Conservation (phyloP, 2,113 vertebrate genomes). For the Centropus bengalensis region DNA sequence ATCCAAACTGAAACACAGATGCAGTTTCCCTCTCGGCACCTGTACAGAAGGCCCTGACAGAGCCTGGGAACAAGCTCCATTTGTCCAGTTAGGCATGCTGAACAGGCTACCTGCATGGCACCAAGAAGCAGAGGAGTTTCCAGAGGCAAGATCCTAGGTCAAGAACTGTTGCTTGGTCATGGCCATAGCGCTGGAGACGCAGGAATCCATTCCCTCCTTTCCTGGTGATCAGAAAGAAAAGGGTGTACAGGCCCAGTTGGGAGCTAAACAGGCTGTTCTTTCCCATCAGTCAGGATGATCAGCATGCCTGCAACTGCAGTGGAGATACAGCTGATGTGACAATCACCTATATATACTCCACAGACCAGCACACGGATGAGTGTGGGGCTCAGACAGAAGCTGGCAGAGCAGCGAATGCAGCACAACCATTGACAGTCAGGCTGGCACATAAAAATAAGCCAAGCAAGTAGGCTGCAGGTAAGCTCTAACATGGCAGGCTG, state of each 20-base stretch:
- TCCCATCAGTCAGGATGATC: background rate
- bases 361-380: background rate
- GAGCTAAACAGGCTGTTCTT: background rate
- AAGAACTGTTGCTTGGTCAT: fast-evolving
- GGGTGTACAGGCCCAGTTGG: no score
- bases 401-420: background rate
- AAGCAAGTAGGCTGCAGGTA: background rate
- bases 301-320: background rate
- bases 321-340: background rate
- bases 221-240: background rate
- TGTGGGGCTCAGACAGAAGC: background rate
- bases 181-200: background rate
- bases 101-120: background rate
- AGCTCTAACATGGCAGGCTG: background rate
- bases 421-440: background rate
- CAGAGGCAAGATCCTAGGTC: background rate
- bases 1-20: background rate
- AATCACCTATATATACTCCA: fast-evolving
- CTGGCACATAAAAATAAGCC: background rate
- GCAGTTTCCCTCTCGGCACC: background rate
- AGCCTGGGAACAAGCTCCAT: background rate
- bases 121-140: background rate
- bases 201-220: background rate
- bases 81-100: background rate
- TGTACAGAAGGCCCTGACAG: background rate